Conservation (phyloP, 2,888 invertebrate species). For the Acleris emargana region DNA sequence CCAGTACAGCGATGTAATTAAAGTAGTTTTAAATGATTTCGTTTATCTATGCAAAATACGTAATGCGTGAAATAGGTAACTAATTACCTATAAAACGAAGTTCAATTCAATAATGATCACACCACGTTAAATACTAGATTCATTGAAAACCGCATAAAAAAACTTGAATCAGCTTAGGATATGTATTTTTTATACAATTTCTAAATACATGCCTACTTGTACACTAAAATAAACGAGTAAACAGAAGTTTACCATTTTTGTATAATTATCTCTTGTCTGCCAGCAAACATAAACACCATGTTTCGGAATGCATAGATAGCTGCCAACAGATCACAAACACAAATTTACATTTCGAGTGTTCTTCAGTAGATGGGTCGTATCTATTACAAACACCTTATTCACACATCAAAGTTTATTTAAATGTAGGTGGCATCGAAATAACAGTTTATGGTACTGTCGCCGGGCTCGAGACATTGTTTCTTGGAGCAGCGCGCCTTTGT, state of each 20-base stretch:
- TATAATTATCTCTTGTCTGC: slow-evolving; percentile 2
- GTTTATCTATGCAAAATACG: too few species aligned
- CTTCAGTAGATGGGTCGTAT: slow-evolving; percentile 43
- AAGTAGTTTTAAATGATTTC: too few species aligned
- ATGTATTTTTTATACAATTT: too few species aligned
- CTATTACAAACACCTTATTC: slow-evolving; percentile 55
- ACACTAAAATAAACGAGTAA: too few species aligned
- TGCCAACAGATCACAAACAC: slow-evolving; percentile 30
- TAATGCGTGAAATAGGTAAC: too few species aligned
- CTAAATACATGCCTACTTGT: too few species aligned
- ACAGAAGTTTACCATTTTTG: not conserved
- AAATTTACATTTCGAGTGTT: slow-evolving; percentile 32
- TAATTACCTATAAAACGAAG: too few species aligned
- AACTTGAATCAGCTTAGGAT: too few species aligned
- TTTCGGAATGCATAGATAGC: slow-evolving; percentile 15
- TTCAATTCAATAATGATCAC: too few species aligned
- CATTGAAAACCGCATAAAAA: too few species aligned
- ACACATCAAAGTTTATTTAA: slow-evolving; percentile 73
- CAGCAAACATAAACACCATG: slow-evolving; percentile 4
- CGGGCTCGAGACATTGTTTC: slow-evolving; percentile 46
- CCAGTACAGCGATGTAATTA: too few species aligned
- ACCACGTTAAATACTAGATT: too few species aligned
- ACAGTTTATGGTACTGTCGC: slow-evolving; percentile 49
- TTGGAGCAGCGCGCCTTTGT: slow-evolving; percentile 56
- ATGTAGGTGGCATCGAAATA: slow-evolving; percentile 63